These are phyloP conservation scores for Morpho helenor DNA, from an alignment of 2,888 invertebrate genomes.

Conservation along the genomic window DNA sequence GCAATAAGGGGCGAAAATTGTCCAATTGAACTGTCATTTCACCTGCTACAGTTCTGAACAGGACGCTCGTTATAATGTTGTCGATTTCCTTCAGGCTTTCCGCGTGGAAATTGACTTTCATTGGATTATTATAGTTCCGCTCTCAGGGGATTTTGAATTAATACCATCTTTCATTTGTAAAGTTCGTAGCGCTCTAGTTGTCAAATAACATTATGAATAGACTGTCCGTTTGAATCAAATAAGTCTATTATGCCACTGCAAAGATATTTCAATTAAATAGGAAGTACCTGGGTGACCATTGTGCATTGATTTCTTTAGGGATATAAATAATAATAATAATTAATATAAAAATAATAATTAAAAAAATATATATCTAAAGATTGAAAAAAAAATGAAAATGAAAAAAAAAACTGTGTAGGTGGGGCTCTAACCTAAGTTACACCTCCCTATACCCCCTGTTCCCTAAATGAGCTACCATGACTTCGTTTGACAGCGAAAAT, in stretches of 20 bases:
- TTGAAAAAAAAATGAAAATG: too few species aligned
- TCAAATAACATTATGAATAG: conserved; percentile 9
- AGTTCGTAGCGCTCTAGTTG: conserved; percentile 11
- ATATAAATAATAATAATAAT: too few species aligned
- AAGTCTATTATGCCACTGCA: neutral
- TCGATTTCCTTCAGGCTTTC: conserved; percentile 37
- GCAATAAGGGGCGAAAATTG: conserved; percentile 26
- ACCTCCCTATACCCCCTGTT: too few species aligned
- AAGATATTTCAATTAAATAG: too few species aligned
- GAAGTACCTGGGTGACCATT: too few species aligned
- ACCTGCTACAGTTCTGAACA: conserved; percentile 38
- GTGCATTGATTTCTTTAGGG: too few species aligned
- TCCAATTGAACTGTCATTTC: conserved; percentile 37
- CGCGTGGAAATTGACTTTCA: conserved; percentile 47
- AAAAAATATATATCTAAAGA: too few species aligned
- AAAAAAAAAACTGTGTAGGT: too few species aligned
- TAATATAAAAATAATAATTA: too few species aligned
- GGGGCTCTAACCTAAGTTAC: too few species aligned
- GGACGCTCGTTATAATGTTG: conserved; percentile 30
- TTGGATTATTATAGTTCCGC: conserved; percentile 34
- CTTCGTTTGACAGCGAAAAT: too few species aligned
- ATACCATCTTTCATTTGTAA: conserved; percentile 19
- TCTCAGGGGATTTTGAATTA: conserved; percentile 23
- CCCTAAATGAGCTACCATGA: too few species aligned
- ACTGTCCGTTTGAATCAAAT: neutral